phyloP scores from a whole-genome alignment of 2,797 vertebrate genomes.

The Leucoraja ocellata region DNA sequence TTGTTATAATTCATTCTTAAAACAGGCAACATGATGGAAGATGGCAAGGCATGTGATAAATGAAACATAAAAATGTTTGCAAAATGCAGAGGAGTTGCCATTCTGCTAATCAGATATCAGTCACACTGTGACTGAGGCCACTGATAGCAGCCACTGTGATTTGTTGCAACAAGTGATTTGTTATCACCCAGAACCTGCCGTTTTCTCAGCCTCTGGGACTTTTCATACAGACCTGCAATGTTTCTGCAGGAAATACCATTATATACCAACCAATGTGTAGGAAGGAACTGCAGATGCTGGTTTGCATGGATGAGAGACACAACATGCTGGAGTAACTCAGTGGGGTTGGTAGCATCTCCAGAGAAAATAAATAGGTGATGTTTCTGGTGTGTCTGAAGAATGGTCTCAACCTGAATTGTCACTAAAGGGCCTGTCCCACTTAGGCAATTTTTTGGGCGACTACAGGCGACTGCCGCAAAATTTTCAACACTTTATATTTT shows the following conservation, averaged over 20 bases:
- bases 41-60: conserved; percentile 46
- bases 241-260: background rate
- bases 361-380: too few relatives aligned
- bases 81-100: conserved; percentile 42
- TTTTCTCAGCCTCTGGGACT: background rate
- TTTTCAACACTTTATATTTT: too few relatives aligned
- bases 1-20: conserved; percentile 50
- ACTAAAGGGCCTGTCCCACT: too few relatives aligned
- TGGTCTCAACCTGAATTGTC: too few relatives aligned
- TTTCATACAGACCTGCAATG: background rate
- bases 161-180: conserved; percentile 28
- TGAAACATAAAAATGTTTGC: conserved; percentile 49
- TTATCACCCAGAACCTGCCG: conserved; percentile 16
- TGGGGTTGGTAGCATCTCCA: too few relatives aligned
- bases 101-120: conserved; percentile 35
- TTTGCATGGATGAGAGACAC: too few relatives aligned
- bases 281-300: too few relatives aligned
- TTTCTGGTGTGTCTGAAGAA: too few relatives aligned
- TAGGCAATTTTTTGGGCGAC: too few relatives aligned
- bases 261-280: background rate
- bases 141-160: conserved; percentile 26
- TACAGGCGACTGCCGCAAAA: too few relatives aligned
- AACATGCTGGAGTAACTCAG: too few relatives aligned
- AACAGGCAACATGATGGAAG: conserved; percentile 47
- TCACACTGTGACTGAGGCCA: conserved; percentile 32